A percentile compares a stretch with the other conserved stretches of the same genome.
These are phyloP conservation scores for Apostichopus leukothele DNA, from an alignment of 53 echinoderm and acorn worm genomes.

Conservation along the genomic window DNA sequence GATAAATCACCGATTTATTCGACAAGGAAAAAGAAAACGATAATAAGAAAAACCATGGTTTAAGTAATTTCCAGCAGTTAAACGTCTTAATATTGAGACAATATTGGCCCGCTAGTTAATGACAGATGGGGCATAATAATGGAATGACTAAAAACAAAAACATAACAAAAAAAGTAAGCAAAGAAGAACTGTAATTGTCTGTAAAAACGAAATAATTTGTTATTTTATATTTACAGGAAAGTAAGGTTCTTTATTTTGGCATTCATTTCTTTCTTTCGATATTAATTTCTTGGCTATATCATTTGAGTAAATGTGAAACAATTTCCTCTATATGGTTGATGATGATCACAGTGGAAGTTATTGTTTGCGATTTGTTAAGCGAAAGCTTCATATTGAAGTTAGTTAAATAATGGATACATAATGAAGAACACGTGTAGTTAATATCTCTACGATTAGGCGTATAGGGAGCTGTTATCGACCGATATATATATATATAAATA, in stretches of 20 bases:
- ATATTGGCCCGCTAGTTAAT: background rate
- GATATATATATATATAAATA: too few species aligned
- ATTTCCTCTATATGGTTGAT: background rate
- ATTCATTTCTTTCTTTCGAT: background rate
- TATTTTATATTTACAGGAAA: background rate
- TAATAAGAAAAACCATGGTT: background rate
- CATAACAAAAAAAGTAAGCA: background rate
- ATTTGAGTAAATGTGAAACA: background rate
- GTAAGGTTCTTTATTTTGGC: background rate
- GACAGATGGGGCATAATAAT: background rate
- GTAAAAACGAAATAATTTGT: background rate
- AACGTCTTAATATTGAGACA: background rate
- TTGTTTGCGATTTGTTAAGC: background rate
- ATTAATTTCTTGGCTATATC: background rate
- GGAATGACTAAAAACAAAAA: background rate
- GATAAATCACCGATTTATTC: background rate
- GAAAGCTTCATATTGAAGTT: background rate
- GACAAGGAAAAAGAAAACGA: background rate
- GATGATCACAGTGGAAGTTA: background rate
- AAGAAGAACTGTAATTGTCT: background rate
- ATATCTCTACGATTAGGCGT: background rate
- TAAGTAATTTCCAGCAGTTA: background rate
- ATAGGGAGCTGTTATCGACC: too few species aligned
- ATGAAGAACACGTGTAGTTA: background rate
- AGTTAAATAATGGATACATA: background rate